These are phyloP conservation scores for Hypsopygia costalis DNA, from an alignment of 2,888 invertebrate species.

Conservation along the genomic window DNA sequence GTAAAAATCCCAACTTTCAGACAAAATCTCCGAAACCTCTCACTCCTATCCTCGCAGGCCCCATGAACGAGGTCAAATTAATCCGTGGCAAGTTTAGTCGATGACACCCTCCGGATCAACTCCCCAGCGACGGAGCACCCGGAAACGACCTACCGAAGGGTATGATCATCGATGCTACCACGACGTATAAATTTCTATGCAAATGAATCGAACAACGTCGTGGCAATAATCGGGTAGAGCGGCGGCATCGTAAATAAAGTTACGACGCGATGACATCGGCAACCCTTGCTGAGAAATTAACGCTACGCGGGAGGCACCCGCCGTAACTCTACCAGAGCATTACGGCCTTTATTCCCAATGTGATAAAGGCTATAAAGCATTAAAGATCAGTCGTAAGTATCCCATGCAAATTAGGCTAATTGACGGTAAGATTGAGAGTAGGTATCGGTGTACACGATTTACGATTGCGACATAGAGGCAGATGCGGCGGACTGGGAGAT, in stretches of 20 bases:
- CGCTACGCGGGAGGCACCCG: conserved; percentile 39
- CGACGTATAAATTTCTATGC: conserved; percentile 65
- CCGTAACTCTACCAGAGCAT: conserved; percentile 11
- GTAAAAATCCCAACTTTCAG: no score
- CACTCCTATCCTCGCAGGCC: no score
- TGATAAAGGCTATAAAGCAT: neutral
- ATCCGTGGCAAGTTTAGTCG: conserved; percentile 7
- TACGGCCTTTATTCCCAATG: conserved; percentile 3
- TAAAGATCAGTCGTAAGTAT: conserved; percentile 4
- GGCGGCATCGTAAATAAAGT: conserved; percentile 60
- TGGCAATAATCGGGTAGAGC: conserved; percentile 52
- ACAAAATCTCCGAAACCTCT: no score
- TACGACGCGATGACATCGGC: conserved; percentile 34
- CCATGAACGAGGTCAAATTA: conserved; percentile 15
- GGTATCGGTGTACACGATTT: conserved; percentile 27
- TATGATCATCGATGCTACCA: conserved; percentile 9
- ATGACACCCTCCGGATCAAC: conserved; percentile 24
- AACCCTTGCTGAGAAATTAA: conserved; percentile 47
- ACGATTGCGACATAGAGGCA: conserved; percentile 18
- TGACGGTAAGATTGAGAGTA: conserved; percentile 36
- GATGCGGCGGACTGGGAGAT: conserved; percentile 1
- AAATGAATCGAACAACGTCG: conserved; percentile 61
- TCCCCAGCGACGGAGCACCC: conserved; percentile 7
- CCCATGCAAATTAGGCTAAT: conserved; percentile 37
- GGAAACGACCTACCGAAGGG: conserved; percentile 1